Percentiles rank a stretch among this genome's conserved stretches.
Evolutionary conservation across 2,797 vertebrate species (phyloP).

Genomic region (Chloroceryle amazona): DNA sequence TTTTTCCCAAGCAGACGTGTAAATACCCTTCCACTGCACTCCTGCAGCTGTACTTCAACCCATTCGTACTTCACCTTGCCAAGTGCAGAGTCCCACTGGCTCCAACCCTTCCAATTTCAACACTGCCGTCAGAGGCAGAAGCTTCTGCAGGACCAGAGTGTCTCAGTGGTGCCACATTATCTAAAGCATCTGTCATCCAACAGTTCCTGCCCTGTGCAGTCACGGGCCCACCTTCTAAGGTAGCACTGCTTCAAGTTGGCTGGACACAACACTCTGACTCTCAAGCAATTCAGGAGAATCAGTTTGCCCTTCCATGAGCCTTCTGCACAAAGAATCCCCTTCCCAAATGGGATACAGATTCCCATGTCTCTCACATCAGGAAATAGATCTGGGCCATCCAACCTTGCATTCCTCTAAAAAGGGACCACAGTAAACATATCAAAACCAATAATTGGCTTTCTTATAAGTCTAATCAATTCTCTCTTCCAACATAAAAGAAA

Average conservation of each 20-base stretch:
- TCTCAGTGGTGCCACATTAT: neutral
- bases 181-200: neutral
- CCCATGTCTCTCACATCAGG: no score
- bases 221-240: neutral
- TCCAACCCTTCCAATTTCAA: neutral
- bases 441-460: neutral
- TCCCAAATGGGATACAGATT: neutral
- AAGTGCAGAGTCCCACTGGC: neutral
- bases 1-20: neutral
- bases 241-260: neutral
- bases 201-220: neutral
- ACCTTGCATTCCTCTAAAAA: neutral
- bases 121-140: accelerated
- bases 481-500: neutral
- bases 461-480: neutral
- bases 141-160: neutral
- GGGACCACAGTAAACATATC: neutral
- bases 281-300: neutral
- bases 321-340: neutral
- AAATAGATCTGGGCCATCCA: neutral
- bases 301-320: neutral
- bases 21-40: neutral
- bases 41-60: neutral
- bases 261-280: neutral
- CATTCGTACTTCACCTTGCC: neutral